These are phyloP conservation scores for Morinoia aosen DNA, from an alignment of 2,888 invertebrate species.

Conservation along the genomic window DNA sequence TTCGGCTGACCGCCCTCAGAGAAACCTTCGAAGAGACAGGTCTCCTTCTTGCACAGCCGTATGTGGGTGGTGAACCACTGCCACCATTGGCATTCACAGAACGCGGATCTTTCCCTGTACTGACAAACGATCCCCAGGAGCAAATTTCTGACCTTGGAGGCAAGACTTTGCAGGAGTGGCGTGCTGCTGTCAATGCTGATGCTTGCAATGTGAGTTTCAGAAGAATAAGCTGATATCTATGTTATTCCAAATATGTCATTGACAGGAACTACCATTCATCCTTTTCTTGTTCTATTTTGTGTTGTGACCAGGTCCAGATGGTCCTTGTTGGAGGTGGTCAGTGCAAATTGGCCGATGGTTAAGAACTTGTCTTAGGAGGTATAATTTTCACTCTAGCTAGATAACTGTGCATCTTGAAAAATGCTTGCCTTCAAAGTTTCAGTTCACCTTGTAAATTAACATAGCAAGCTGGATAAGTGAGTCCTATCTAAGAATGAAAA, in stretches of 20 bases:
- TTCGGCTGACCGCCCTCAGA: conserved; percentile 22
- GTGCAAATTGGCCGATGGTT: too few species aligned
- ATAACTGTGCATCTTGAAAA: too few species aligned
- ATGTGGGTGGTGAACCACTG: background rate
- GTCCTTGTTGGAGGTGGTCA: too few species aligned
- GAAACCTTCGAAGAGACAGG: conserved; percentile 45
- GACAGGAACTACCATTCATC: too few species aligned
- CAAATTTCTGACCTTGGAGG: background rate
- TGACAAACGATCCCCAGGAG: background rate
- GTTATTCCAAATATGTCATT: background rate
- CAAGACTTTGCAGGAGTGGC: background rate
- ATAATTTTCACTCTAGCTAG: too few species aligned
- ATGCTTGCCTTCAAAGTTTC: too few species aligned
- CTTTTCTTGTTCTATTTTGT: too few species aligned
- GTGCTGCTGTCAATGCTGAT: conserved; percentile 13
- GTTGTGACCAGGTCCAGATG: too few species aligned
- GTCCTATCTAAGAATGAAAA: too few species aligned
- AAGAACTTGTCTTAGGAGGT: too few species aligned
- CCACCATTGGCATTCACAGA: background rate
- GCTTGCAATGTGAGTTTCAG: background rate
- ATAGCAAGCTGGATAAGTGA: too few species aligned
- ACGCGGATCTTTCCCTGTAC: background rate
- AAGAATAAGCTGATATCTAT: background rate
- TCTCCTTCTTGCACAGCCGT: conserved; percentile 5
- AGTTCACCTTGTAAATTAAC: too few species aligned